Percentiles rank a stretch among this genome's conserved stretches.
Evolutionary conservation across 2,113 vertebrate genomes (phyloP).

Genomic region (Parus major): DNA sequence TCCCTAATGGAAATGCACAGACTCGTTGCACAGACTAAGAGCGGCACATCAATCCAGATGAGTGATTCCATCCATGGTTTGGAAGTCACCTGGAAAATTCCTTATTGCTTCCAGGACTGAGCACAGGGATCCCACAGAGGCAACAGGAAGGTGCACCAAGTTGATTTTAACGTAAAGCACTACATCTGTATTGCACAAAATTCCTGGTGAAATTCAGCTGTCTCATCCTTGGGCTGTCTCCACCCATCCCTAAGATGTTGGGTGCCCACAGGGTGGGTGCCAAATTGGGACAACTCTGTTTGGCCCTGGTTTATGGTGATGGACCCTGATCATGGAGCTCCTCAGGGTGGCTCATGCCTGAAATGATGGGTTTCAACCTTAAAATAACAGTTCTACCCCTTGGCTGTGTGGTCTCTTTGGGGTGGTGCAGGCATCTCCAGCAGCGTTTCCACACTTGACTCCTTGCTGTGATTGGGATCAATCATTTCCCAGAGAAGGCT

Average conservation of each 20-base stretch:
- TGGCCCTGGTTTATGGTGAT: not conserved
- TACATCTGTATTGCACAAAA: not conserved
- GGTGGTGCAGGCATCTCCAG: not conserved
- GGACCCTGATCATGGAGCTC: not conserved
- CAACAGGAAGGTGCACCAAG: not conserved
- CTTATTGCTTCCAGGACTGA: not conserved
- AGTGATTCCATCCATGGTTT: not conserved
- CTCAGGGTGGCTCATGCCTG: not conserved
- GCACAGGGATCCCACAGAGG: not conserved
- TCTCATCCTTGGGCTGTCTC: not conserved
- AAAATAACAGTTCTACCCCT: not conserved
- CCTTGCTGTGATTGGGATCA: no score
- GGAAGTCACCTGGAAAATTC: not conserved
- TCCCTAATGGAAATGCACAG: not conserved
- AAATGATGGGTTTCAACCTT: not conserved
- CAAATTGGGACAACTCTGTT: not conserved
- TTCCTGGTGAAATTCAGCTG: not conserved
- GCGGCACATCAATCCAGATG: not conserved
- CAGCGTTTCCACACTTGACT: rapidly evolving
- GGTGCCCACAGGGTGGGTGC: not conserved
- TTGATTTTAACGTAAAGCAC: not conserved
- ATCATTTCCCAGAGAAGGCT: not conserved
- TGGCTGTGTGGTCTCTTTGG: no score
- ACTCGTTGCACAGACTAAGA: not conserved
- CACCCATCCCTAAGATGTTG: not conserved